Evolutionary conservation across 1,140 invertebrate genomes (phyloP).

Genomic region (Psilanteris sp.): DNA sequence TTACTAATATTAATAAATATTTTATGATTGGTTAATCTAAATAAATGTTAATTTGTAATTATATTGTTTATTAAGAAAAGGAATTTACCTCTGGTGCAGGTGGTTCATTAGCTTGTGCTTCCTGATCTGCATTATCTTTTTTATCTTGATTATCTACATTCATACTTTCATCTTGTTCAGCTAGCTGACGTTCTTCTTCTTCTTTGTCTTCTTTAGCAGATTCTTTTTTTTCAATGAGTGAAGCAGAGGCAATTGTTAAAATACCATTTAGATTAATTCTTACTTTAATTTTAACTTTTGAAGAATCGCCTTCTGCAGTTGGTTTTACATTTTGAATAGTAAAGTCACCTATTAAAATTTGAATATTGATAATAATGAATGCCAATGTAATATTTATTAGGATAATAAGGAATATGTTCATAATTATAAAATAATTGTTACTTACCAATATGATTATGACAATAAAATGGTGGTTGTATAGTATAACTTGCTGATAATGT

Average conservation of each 20-base stretch:
- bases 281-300: conserved; percentile 97
- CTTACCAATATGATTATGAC: conserved; percentile 90
- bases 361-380: neutral
- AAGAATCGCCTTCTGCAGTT: conserved; percentile 90
- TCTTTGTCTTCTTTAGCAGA: conserved; percentile 82
- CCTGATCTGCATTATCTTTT: conserved; percentile 76
- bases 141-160: conserved; percentile 76
- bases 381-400: neutral
- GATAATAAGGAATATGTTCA: too few species aligned
- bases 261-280: conserved; percentile 96
- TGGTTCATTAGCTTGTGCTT: conserved; percentile 78
- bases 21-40: too few species aligned
- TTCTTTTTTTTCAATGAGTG: conserved; percentile 91
- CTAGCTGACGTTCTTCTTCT: conserved; percentile 78
- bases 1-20: too few species aligned
- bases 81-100: conserved; percentile 78
- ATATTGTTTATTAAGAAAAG: too few species aligned
- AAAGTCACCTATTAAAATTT: conserved; percentile 84
- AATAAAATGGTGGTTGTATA: conserved; percentile 85
- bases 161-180: conserved; percentile 78
- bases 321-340: conserved; percentile 91
- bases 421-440: neutral
- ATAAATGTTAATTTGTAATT: too few species aligned
- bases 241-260: conserved; percentile 91
- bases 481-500: conserved; percentile 90